Conservation (phyloP, 2,888 invertebrate genomes). For the Imbricaverruca yamaguchii region DNA sequence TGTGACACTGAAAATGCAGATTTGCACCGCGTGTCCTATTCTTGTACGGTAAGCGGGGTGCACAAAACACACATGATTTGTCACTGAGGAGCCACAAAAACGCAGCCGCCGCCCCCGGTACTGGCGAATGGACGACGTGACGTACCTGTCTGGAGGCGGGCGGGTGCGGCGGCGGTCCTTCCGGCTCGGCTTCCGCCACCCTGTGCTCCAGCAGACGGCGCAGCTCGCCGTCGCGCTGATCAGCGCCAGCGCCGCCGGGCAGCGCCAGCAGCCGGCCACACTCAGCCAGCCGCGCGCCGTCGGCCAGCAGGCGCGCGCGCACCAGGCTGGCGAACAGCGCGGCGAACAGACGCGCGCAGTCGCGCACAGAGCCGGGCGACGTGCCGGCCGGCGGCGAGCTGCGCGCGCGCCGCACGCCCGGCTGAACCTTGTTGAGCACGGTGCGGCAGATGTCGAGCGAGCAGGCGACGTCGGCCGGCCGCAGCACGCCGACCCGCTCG, state of each 20-base stretch:
- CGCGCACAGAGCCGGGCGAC: constrained; percentile 30
- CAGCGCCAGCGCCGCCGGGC: neutral
- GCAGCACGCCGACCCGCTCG: constrained; percentile 46
- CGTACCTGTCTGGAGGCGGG: neutral
- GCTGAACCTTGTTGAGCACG: constrained; percentile 17
- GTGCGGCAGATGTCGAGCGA: constrained; percentile 34
- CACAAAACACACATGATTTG: too few species aligned
- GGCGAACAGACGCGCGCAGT: neutral
- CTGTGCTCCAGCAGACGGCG: neutral
- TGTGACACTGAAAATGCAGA: too few species aligned
- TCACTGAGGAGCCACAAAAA: too few species aligned
- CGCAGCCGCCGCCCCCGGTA: too few species aligned
- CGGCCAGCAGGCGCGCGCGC: constrained; percentile 2
- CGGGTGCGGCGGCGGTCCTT: neutral
- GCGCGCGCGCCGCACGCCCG: constrained; percentile 4
- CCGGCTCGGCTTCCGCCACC: neutral
- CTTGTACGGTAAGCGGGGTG: too few species aligned
- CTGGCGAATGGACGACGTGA: too few species aligned
- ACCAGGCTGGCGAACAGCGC: constrained; percentile 10
- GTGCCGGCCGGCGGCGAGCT: neutral
- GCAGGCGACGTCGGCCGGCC: constrained; percentile 40
- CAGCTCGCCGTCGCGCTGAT: neutral
- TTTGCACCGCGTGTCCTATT: too few species aligned
- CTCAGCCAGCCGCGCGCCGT: neutral
- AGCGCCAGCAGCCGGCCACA: constrained; percentile 10